Percentiles rank a stretch among this genome's conserved stretches.
Conservation (phyloP, 1,140 invertebrate genomes). For the Tribolium madens region DNA sequence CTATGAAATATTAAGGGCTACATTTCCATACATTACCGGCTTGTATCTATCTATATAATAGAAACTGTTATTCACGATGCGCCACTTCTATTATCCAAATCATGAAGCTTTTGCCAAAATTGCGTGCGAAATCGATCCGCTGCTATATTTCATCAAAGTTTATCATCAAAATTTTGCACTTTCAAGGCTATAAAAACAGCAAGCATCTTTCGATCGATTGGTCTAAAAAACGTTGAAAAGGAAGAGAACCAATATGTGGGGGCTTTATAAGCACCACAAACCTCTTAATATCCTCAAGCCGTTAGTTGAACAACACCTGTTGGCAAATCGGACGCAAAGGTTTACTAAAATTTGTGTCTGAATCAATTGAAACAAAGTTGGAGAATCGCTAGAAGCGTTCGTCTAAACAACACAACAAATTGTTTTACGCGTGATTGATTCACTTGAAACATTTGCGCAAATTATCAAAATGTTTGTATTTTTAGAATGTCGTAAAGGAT, state of each 20-base stretch:
- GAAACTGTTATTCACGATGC: no score
- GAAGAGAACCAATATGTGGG: no score
- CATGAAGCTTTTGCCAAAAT: no score
- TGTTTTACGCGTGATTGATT: neutral
- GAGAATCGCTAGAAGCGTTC: neutral
- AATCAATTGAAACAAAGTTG: neutral
- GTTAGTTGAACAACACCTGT: neutral
- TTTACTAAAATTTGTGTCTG: neutral
- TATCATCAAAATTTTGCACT: no score
- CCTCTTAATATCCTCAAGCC: neutral
- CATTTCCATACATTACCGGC: neutral
- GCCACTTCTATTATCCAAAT: no score
- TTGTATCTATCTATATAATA: no score
- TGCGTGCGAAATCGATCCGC: no score
- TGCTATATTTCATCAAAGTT: no score
- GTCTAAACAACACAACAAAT: neutral
- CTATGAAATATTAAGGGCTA: neutral
- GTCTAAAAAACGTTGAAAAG: no score
- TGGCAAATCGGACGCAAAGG: neutral
- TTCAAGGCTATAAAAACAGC: no score
- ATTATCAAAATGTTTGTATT: neutral
- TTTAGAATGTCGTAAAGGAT: no score
- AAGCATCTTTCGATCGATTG: no score
- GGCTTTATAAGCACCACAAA: neutral
- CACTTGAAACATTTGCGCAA: neutral